Percentiles rank a stretch among this genome's conserved stretches.
Evolutionary conservation across 1,140 invertebrate species (phyloP).

Genomic region (Nasonia longicornis): DNA sequence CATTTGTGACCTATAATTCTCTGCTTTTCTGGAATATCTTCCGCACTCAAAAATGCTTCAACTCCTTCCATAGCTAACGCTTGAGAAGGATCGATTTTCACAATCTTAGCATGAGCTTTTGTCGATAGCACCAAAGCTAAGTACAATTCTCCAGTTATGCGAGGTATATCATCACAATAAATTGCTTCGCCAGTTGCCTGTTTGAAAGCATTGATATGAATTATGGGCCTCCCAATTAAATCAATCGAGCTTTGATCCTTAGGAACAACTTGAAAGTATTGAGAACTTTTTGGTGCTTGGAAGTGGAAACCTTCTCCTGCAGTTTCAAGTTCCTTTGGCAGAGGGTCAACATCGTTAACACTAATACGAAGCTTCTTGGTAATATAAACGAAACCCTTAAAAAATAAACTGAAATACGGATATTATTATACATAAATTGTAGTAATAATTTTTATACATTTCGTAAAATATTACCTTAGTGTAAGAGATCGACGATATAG

Average conservation of each 20-base stretch:
- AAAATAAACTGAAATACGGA: constrained; percentile 80
- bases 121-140: constrained; percentile 82
- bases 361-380: constrained; percentile 38
- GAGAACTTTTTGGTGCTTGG: constrained; percentile 76
- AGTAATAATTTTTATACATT: not conserved
- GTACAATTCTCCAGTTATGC: constrained; percentile 78
- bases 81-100: constrained; percentile 76
- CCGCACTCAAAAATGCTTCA: constrained; percentile 77
- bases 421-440: not conserved
- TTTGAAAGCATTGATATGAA: constrained; percentile 85
- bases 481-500: constrained; percentile 83
- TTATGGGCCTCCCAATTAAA: constrained; percentile 82
- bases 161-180: constrained; percentile 90
- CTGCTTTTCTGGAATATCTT: constrained; percentile 74
- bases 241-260: constrained; percentile 75
- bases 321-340: constrained; percentile 72
- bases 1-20: constrained; percentile 79
- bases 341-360: constrained; percentile 51
- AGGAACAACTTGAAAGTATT: constrained; percentile 81
- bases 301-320: constrained; percentile 75
- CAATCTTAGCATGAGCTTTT: constrained; percentile 82
- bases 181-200: constrained; percentile 92
- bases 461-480: constrained; percentile 67
- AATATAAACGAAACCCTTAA: constrained; percentile 83
- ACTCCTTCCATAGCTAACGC: constrained; percentile 81